A percentile compares a stretch with the other conserved stretches of the same genome.
phyloP scores from a whole-genome alignment of 2,888 invertebrate species.

The Hyles lineata region DNA sequence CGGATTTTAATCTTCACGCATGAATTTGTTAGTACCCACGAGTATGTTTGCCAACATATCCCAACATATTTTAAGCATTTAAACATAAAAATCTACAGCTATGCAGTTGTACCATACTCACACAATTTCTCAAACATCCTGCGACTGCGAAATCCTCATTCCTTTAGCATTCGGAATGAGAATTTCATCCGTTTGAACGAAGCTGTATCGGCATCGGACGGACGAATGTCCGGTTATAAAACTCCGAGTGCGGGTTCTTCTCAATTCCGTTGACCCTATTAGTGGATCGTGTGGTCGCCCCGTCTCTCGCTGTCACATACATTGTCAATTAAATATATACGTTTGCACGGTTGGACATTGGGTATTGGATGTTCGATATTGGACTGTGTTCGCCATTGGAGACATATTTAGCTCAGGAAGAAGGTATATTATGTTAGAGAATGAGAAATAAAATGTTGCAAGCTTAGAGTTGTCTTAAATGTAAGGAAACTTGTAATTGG shows the following conservation, averaged over 20 bases:
- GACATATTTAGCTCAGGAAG: neutral
- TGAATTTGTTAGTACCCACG: no score
- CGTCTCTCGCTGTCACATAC: constrained; percentile 72
- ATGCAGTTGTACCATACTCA: no score
- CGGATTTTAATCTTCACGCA: no score
- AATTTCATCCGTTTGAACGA: neutral
- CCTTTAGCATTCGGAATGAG: neutral
- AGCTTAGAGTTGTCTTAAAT: no score
- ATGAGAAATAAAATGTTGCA: no score
- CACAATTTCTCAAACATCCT: no score
- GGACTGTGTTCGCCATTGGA: neutral
- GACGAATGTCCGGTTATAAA: constrained; percentile 57
- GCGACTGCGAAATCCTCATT: neutral
- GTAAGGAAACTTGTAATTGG: no score
- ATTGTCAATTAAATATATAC: constrained; percentile 73
- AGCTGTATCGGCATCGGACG: constrained; percentile 12
- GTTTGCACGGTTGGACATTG: constrained; percentile 46
- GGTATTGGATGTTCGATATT: constrained; percentile 30
- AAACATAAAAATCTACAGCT: no score
- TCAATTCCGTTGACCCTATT: constrained; percentile 80
- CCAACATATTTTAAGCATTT: no score
- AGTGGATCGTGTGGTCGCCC: constrained; percentile 68
- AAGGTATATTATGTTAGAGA: no score
- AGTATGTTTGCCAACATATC: no score
- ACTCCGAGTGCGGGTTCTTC: constrained; percentile 71